Evolutionary conservation across 2,888 invertebrate genomes (phyloP).

Genomic region (Schizaphis graminum): DNA sequence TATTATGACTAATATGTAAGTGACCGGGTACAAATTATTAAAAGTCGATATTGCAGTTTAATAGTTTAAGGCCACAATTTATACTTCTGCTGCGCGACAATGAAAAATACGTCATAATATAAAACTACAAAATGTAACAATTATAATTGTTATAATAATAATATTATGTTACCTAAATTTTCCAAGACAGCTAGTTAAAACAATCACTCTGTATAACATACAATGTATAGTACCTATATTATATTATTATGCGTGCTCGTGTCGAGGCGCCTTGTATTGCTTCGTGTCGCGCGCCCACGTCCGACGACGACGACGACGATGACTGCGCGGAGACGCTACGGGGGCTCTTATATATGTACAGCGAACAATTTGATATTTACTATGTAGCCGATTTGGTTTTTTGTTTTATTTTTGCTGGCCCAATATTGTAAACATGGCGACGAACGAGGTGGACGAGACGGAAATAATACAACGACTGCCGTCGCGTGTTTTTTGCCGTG

Average conservation of each 20-base stretch:
- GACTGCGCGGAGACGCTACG: slow-evolving; percentile 9
- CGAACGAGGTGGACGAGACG: not conserved
- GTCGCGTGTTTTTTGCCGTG: slow-evolving; percentile 19
- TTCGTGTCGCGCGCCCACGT: slow-evolving; percentile 36
- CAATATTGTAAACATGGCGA: slow-evolving; percentile 9
- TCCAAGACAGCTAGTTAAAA: not conserved
- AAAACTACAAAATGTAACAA: not conserved
- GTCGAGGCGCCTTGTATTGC: slow-evolving; percentile 5
- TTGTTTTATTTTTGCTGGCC: not conserved
- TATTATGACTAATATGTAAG: not conserved
- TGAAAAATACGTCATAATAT: not conserved
- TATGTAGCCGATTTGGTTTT: not conserved
- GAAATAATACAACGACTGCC: not conserved
- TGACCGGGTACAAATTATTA: not conserved
- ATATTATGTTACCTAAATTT: not conserved
- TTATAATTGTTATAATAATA: not conserved
- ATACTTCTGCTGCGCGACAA: not conserved
- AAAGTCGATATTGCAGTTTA: not conserved
- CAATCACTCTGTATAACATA: not conserved
- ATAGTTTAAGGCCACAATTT: not conserved
- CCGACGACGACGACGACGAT: not conserved
- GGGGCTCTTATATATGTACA: not conserved
- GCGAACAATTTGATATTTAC: not conserved
- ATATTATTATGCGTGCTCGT: not conserved
- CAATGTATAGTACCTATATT: not conserved